Evolutionary conservation across 1,140 invertebrate species (phyloP), one percentile per base, ranked within the genome.

Genomic region (Sogatella furcifera): DNA sequence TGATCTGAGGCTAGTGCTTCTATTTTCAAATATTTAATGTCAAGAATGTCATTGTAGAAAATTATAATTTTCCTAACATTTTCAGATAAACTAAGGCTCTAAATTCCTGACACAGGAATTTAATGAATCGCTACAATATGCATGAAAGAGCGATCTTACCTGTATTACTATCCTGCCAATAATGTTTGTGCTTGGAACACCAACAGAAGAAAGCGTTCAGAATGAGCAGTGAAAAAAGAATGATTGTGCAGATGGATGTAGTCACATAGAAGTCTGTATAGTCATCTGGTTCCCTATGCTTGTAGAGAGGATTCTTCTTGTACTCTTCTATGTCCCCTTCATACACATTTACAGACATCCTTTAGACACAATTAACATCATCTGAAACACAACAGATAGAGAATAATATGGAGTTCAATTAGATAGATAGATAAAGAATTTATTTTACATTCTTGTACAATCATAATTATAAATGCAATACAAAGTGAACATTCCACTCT

Each of bases 121-220:
- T 2, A 19, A 4, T 14, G 6, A 19, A 5, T n/a, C 3, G 14
- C 2, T 24, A 53, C 22, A 14, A 53, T 6, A 28, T 14, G 24
- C 3, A 5, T 1, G 13, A 19, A n/a, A 53, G n/a, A 13, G 22
- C 8, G 11, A n/a, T 22, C 34, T 55, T 72, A 84, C 88, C 88
- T 63, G 90, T 91, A 68, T 90, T 83, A 66, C 82, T 80, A 71
- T 90, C 85, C 55, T 84, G 78, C 90, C 89, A 92, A 65, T 92
- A 92, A 38, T 81, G 73, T 43, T 80, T 82, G 69, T 91, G 82
- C 64, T 81, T 81, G 2, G 88, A 90, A 69, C 88, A 91, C 70
- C 86, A 90, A 67, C 84, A 85, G 58, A 88, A 81, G 46, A 85
- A 78, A 53, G 90, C 74, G 68, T 92, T 92, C 31, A 92, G 67